Conservation (phyloP, 92 coral and sea anemone genomes). For the Parazoanthus darwini region DNA sequence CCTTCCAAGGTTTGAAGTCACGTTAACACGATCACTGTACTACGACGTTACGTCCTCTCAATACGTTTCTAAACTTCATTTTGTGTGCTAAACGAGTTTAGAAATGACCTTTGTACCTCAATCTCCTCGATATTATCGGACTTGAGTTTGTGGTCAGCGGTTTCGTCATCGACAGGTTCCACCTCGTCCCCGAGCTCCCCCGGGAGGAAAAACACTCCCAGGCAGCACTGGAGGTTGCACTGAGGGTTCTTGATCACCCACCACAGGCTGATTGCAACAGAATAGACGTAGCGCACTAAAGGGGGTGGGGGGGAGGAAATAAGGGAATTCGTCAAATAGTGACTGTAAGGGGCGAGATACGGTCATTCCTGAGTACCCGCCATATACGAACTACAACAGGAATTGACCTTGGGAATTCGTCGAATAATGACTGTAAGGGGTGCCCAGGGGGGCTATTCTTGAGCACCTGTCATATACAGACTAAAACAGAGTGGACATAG, state of each 20-base stretch:
- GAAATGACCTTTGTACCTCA: not conserved
- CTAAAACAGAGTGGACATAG: constrained; percentile 48
- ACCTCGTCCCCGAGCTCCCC: constrained; percentile 10
- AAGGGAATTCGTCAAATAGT: not conserved
- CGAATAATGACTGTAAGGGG: constrained; percentile 35
- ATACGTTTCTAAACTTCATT: too few relatives aligned
- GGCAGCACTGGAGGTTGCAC: constrained; percentile 57
- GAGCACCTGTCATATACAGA: constrained; percentile 41
- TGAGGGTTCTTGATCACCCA: constrained; percentile 59
- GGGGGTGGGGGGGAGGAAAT: not conserved
- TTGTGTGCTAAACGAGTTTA: not conserved
- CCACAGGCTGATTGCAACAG: constrained; percentile 60
- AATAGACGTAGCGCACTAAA: constrained; percentile 58
- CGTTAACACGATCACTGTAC: too few relatives aligned
- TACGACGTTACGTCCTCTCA: too few relatives aligned
- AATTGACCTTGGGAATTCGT: not conserved
- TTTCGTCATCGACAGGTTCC: constrained; percentile 1
- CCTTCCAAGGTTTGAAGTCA: too few relatives aligned
- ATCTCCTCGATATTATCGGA: not conserved
- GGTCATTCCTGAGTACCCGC: not conserved
- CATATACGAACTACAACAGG: not conserved
- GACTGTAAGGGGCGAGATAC: not conserved
- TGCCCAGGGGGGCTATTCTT: constrained; percentile 49
- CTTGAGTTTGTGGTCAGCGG: not conserved
- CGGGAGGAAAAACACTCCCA: constrained; percentile 17